These are phyloP conservation scores for Caenorhabditis wallacei DNA, from an alignment of 2,888 invertebrate species.

Conservation along the genomic window DNA sequence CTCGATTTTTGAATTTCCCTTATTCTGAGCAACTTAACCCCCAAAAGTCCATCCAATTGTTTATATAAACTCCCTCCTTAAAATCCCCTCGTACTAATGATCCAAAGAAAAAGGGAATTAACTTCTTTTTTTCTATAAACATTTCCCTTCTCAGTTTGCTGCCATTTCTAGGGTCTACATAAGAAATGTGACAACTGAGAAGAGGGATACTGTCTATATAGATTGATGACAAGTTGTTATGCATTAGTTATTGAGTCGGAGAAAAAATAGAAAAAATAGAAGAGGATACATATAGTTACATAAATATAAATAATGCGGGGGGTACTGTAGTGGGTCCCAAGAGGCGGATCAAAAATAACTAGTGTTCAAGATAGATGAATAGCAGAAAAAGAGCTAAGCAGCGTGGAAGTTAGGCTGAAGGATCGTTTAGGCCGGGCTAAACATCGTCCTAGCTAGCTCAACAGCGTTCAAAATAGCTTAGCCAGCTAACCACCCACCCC, in stretches of 20 bases:
- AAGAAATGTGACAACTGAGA: constrained; percentile 33
- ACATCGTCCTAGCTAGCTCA: no score
- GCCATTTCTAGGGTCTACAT: constrained; percentile 3
- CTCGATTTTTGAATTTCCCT: no score
- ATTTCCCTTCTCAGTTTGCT: not conserved
- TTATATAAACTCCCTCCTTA: not conserved
- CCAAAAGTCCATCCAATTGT: constrained; percentile 5
- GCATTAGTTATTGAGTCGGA: constrained; percentile 2
- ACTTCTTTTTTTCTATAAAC: no score
- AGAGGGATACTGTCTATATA: constrained; percentile 17
- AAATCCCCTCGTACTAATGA: constrained; percentile 19
- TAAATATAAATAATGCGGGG: not conserved
- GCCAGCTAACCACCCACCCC: not conserved
- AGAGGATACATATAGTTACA: not conserved
- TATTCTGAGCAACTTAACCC: not conserved
- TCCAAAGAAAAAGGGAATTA: not conserved
- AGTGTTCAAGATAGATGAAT: not conserved
- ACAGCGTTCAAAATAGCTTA: no score
- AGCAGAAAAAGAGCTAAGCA: no score
- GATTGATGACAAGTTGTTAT: constrained; percentile 20
- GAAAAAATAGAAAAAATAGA: no score
- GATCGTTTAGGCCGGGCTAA: no score
- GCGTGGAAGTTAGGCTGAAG: no score
- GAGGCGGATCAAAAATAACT: not conserved
- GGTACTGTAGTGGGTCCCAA: not conserved